These are phyloP conservation scores for Microplitis demolitor DNA, from an alignment of 1,140 invertebrate species.

Conservation along the genomic window DNA sequence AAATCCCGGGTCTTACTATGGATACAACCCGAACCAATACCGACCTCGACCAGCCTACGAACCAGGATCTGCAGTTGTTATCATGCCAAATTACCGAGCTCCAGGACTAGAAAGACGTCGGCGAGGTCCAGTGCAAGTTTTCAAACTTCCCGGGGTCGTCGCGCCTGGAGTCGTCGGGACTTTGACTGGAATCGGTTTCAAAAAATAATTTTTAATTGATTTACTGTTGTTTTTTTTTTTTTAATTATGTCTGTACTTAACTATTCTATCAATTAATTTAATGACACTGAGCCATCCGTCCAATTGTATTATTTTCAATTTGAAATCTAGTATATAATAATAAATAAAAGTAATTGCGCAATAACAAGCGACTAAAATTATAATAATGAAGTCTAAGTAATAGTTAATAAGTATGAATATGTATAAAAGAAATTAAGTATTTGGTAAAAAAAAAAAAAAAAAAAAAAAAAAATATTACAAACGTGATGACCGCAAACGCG, in stretches of 20 bases:
- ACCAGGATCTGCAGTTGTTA: constrained; percentile 13
- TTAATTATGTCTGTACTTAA: neutral
- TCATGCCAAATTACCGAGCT: constrained; percentile 37
- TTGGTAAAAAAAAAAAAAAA: constrained; percentile 14
- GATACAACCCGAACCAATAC: neutral
- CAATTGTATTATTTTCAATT: too few species aligned
- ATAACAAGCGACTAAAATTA: neutral
- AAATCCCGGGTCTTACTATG: neutral
- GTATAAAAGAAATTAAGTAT: neutral
- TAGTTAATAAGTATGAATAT: neutral
- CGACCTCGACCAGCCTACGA: neutral
- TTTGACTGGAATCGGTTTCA: constrained; percentile 40
- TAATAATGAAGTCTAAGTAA: neutral
- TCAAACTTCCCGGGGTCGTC: constrained; percentile 38
- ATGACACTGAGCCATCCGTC: too few species aligned
- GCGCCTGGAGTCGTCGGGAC: constrained; percentile 40
- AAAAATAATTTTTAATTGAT: constrained; percentile 4
- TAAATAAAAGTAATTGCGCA: too few species aligned
- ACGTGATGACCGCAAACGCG: constrained; percentile 15
- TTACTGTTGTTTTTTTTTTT: neutral
- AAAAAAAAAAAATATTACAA: constrained; percentile 20
- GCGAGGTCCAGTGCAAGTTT: constrained; percentile 42
- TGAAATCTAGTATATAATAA: too few species aligned
- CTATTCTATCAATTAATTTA: too few species aligned
- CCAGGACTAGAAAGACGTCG: constrained; percentile 22